Base-by-base conservation (phyloP, 1,140 invertebrate species). In the Proctacanthus coquilletti region DNA sequence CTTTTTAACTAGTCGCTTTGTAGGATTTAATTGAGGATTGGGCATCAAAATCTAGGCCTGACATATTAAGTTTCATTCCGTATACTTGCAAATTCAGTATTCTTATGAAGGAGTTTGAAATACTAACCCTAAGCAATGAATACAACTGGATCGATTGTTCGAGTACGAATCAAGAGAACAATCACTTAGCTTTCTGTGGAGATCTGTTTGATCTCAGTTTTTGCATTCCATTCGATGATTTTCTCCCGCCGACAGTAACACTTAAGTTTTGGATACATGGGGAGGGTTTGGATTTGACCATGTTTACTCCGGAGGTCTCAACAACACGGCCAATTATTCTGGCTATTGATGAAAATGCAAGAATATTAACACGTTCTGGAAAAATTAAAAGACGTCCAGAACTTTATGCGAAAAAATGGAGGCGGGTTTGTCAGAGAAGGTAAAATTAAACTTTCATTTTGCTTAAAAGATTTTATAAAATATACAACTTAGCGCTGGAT, bases 141-240 rank as follows among this genome's bases (percentile, higher is more conserved):
- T 89, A 89, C 57, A 99, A 99, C 62, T 98, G 93, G 95, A 85
- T 98, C 46, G 94, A 98, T 61, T 96, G 91, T 48, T 92, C 88
- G 32, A 89, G 85, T 27, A 84, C 87, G 31, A 84, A 86, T 53
- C 85, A 91, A 63, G 91, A 95, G 67, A 96, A 96, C 62, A 83
- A 82, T 51, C 85, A 91, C 53, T 71, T 95, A 39, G 89, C 86
- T 1, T 83, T 94, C 48, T 92, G 87, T 62, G 91, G 91, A 5
- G 89, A 95, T 52, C 70, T 85, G 5, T 80, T 95, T 49, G 88
- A 95, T 51, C 65, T 96, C 44, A 87, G 87, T 6, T 91, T 96
- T 52, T 82, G 86, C 56, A 64, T 97, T 36, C 89, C 91, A 0
- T 96, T 94, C 52, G 71, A 74, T 35, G 91, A 95, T 54, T 96